These are phyloP conservation scores for Drosophila mulleri DNA, from an alignment of 2,888 invertebrate species.

Conservation along the genomic window DNA sequence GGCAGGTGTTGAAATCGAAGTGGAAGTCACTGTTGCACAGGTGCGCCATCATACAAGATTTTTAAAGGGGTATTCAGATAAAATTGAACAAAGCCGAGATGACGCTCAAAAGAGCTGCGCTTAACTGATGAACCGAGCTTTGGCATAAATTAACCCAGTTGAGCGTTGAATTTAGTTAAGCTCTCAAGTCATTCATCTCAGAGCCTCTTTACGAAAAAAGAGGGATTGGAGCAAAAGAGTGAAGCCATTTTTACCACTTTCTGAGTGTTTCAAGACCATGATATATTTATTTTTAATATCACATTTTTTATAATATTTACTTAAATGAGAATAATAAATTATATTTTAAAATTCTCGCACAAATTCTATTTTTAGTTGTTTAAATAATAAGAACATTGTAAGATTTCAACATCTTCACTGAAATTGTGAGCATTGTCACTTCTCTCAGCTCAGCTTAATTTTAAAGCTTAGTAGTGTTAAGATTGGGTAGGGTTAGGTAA, in stretches of 20 bases:
- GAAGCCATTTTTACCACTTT: not conserved
- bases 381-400: not conserved
- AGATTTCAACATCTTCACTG: not conserved
- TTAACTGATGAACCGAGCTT: constrained; percentile 31
- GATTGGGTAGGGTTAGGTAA: not conserved
- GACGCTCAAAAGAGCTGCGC: constrained; percentile 25
- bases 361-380: not conserved
- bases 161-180: constrained; percentile 14
- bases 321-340: not conserved
- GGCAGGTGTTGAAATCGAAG: constrained; percentile 38
- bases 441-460: not conserved
- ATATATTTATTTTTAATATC: not conserved
- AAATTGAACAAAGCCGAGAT: constrained; percentile 42
- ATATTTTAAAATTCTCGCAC: not conserved
- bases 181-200: constrained; percentile 16
- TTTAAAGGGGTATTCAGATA: constrained; percentile 40
- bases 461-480: not conserved
- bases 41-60: constrained; percentile 42
- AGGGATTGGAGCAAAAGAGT: not conserved
- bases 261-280: not conserved
- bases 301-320: not conserved
- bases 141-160: constrained; percentile 39
- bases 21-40: constrained; percentile 49
- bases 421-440: too few relatives aligned
- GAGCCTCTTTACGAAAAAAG: not conserved